These are phyloP conservation scores for Agrilus cyanescens DNA, from an alignment of 2,888 invertebrate species.

Conservation along the genomic window DNA sequence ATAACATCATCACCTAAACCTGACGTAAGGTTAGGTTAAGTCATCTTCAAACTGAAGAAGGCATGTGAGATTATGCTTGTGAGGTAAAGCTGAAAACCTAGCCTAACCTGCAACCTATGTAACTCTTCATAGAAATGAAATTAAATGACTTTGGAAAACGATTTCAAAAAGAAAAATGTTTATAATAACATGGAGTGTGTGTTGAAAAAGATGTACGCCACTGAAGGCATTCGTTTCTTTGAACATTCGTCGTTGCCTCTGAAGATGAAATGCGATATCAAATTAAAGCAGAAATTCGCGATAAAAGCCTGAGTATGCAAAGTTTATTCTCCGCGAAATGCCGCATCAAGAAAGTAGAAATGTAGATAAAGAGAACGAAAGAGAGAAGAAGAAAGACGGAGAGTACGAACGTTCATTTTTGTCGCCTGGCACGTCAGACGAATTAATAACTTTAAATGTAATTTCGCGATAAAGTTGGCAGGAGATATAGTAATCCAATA, in stretches of 20 bases:
- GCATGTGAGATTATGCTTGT: too few relatives aligned
- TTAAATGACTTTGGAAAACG: too few relatives aligned
- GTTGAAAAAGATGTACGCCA: conserved; percentile 1
- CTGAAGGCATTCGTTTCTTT: conserved; percentile 9
- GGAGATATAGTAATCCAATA: conserved; percentile 26
- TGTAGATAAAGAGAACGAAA: too few relatives aligned
- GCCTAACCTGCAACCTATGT: too few relatives aligned
- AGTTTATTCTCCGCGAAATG: conserved; percentile 15
- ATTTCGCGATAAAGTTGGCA: conserved; percentile 28
- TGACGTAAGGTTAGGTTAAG: too few relatives aligned
- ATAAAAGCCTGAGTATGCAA: conserved; percentile 21
- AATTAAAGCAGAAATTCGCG: conserved; percentile 26
- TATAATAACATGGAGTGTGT: too few relatives aligned
- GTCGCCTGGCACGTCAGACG: conserved; percentile 19
- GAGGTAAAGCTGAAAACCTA: too few relatives aligned
- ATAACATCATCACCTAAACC: too few relatives aligned
- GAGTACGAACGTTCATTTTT: conserved; percentile 16
- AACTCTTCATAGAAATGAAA: too few relatives aligned
- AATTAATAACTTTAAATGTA: conserved; percentile 30
- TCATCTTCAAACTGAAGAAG: too few relatives aligned
- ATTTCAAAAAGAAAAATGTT: too few relatives aligned
- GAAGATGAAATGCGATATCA: conserved; percentile 24
- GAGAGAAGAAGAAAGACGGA: neutral
- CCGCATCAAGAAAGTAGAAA: neutral
- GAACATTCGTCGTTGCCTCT: conserved; percentile 12